phyloP scores from a whole-genome alignment of 2,888 invertebrate species.

The Prosapia bicincta region DNA sequence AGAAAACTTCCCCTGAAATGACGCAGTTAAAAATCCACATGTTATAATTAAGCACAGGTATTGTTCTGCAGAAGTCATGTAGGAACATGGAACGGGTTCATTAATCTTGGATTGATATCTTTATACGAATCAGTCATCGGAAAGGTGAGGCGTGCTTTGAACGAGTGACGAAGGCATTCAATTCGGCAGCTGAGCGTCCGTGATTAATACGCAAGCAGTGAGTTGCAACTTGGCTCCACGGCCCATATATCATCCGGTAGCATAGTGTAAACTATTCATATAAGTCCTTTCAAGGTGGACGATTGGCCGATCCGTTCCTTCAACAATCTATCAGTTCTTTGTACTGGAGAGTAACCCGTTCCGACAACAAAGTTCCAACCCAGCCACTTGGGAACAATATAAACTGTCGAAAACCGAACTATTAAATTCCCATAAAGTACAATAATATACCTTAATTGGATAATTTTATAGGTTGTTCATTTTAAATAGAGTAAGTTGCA shows the following conservation, averaged over 20 bases:
- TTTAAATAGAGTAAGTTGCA: no score
- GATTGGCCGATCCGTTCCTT: neutral
- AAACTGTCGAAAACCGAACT: no score
- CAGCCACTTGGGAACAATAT: no score
- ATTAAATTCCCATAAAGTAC: no score
- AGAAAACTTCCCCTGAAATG: no score
- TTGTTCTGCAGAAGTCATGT: conserved; percentile 4
- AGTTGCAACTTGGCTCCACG: neutral
- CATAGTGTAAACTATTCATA: neutral
- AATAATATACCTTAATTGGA: no score
- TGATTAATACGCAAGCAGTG: neutral
- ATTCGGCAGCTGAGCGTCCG: neutral
- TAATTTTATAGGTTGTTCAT: no score
- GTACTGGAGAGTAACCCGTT: neutral
- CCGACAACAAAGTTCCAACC: neutral
- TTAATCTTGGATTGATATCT: conserved; percentile 27
- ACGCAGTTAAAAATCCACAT: neutral
- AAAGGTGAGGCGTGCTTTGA: neutral
- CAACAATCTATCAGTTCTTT: neutral
- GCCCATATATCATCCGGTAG: neutral
- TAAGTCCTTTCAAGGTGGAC: neutral
- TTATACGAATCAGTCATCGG: conserved; percentile 14
- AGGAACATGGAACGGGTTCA: neutral
- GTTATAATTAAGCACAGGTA: neutral
- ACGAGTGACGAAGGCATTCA: neutral